Base-by-base conservation (phyloP, 2,797 vertebrate species). In the Diglossa cyanea region DNA sequence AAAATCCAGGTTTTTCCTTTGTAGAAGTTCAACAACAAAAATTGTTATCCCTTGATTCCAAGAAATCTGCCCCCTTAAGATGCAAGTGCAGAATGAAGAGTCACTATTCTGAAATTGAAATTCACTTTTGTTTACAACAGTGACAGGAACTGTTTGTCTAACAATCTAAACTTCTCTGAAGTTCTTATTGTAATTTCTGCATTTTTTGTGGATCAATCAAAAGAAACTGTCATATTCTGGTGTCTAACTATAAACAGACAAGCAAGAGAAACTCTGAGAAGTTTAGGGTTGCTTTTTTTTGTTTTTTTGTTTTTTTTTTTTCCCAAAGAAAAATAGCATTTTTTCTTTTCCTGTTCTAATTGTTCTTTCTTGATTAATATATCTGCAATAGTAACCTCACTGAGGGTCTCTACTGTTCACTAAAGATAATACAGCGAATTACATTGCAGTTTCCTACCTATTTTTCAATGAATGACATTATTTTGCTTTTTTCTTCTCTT, bases 351-450 rank as follows among this genome's bases (percentile, higher is more conserved):
- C 13, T 75, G 8, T 54, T 83, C n/a, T 85, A 63, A 48, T 70
- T 85, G 12, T 8, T 66, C 4, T 53, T 87, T 74, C 47, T 67
- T 77, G 20, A 37, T 33, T 55, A 75, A 37, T 71, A 47, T 30
- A 20, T 73, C 55, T 35, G 21, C 15, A 70, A 35, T 12, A 72
- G 5, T 44, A 93, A 80, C 48, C 57, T 91, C 83, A 87, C 48
- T 82, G 87, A 90, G 65, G 79, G 45, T 88, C 85, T 97, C 82
- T 94, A 66, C 68, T 67, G 47, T 86, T 87, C 68, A 81, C 5
- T 87, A 48, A 63, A 78, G 65, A 65, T 65, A 93, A 84, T 37
- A 76, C 72, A 85, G 11, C 9, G 76, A 82, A 63, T 73, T 72
- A 51, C 7, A n/a, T 45, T 70, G 10, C 28, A 37, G 25, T 83